These are phyloP conservation scores for Pocota personata DNA, from an alignment of 2,888 invertebrate species.

Conservation along the genomic window DNA sequence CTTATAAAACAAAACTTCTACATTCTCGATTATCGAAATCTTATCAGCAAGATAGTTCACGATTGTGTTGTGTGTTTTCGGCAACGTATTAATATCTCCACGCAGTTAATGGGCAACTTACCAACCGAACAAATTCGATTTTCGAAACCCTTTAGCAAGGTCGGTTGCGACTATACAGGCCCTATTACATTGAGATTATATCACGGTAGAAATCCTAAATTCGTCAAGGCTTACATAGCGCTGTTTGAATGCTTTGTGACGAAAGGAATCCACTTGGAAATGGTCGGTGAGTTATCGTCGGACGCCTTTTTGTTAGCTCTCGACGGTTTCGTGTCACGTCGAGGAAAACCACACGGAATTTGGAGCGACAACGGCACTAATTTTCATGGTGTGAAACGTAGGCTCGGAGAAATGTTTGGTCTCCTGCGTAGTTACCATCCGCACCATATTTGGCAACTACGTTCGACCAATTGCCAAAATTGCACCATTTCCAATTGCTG, in stretches of 20 bases:
- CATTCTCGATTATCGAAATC: slow-evolving; percentile 47
- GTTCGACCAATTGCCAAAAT: background rate
- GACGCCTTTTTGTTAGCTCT: slow-evolving; percentile 53
- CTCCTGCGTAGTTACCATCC: background rate
- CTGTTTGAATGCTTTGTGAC: slow-evolving; percentile 58
- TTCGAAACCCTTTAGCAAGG: slow-evolving; percentile 32
- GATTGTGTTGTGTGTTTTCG: slow-evolving; percentile 43
- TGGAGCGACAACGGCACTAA: slow-evolving; percentile 67
- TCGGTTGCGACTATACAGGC: slow-evolving; percentile 41
- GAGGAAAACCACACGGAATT: slow-evolving; percentile 38
- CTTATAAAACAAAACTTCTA: slow-evolving; percentile 11
- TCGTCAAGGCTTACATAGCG: slow-evolving; percentile 40
- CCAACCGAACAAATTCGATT: slow-evolving; percentile 32
- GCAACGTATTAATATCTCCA: slow-evolving; percentile 18
- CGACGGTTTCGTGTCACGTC: slow-evolving; percentile 45
- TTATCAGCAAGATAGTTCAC: slow-evolving; percentile 44
- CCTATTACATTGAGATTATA: slow-evolving; percentile 30
- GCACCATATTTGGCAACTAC: background rate
- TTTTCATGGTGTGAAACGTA: slow-evolving; percentile 39
- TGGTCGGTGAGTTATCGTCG: slow-evolving; percentile 36
- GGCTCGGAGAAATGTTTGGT: background rate
- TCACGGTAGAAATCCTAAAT: slow-evolving; percentile 37
- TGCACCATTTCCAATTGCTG: background rate
- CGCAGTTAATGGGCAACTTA: slow-evolving; percentile 53
- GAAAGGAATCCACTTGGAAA: slow-evolving; percentile 43